These are phyloP conservation scores for Acinonyx jubatus DNA, from an alignment of 2,113 vertebrate species.

Conservation along the genomic window DNA sequence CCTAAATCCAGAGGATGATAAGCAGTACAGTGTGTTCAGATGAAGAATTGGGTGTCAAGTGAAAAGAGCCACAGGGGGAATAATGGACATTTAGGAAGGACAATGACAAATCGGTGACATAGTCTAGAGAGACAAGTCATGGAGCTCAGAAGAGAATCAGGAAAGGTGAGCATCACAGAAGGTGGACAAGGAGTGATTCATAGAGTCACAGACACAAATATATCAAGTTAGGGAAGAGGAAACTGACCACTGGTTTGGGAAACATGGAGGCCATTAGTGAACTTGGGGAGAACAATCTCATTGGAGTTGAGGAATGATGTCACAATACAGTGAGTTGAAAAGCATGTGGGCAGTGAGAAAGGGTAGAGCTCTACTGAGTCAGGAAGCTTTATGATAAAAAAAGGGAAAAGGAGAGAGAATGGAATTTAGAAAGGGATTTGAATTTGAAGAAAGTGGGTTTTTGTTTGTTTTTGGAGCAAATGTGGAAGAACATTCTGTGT, in stretches of 20 bases:
- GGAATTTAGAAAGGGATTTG: neutral
- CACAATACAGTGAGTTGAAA: neutral
- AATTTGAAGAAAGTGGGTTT: neutral
- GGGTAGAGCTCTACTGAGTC: neutral
- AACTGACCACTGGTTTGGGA: neutral
- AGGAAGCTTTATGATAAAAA: neutral
- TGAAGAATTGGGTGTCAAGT: neutral
- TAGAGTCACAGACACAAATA: neutral
- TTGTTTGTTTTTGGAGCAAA: neutral
- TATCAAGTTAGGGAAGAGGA: neutral
- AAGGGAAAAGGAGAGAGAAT: neutral
- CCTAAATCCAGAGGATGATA: neutral
- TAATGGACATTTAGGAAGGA: neutral
- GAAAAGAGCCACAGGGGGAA: neutral
- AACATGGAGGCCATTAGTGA: too few species aligned
- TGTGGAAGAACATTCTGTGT: neutral
- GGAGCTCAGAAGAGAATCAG: neutral
- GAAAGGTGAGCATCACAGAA: neutral
- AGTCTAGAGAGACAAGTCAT: neutral
- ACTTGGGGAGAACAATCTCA: neutral
- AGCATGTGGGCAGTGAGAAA: neutral
- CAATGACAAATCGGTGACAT: fast-evolving
- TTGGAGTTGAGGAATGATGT: neutral
- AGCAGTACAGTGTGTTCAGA: neutral
- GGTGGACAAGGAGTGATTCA: too few species aligned